Evolutionary conservation across 92 coral and sea anemone genomes (phyloP), one percentile per base, ranked within the genome.

Genomic region (Umimayanthus chanpuru): DNA sequence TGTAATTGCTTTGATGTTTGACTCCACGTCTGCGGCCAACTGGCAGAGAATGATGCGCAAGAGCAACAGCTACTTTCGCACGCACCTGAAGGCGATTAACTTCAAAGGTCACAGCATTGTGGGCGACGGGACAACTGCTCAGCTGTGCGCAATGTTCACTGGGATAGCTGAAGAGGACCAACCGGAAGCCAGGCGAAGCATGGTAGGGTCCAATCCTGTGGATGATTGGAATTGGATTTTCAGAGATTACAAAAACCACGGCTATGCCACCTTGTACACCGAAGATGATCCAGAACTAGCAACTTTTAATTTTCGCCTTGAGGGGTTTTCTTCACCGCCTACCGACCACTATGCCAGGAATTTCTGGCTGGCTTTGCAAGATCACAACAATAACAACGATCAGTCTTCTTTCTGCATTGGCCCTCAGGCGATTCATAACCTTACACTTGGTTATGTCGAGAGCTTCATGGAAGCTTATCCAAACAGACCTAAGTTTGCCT

Each of bases 1-100:
- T 80, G 89, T 94, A n/a, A 88, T 90, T 18, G 76, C 93, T 77
- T 71, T 94, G 18, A 91, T 94, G 95, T 93, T 93, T 86, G 98
- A 94, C 89, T 94, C 98, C 10, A 93, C 95, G 4, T 94, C 98
- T 56, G 91, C 95, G 36, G 98, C 98, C 4, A 94, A 94, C 80
- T 94, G 93, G 81, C 73, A 79, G 50, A 80, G 98, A 76, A 88
- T 91, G 88, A 93, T 94, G 95, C 94, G 90, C 68, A 93, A 77
- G 30, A 93, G 93, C 23, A 76, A 81, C 72, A 79, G 74, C 14
- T 93, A 89, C 61, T 77, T 94, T 91, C 75, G 77, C 74, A 88
- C 86, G 88, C 86, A 90, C 23, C 80, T 90, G 10, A 86, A 92
- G 25, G 90, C 95, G 1, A 73, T 94, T 1, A 76, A 73, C 25